These are phyloP conservation scores for Neostethus bicornis DNA, from an alignment of 2,797 vertebrate species.

Conservation along the genomic window DNA sequence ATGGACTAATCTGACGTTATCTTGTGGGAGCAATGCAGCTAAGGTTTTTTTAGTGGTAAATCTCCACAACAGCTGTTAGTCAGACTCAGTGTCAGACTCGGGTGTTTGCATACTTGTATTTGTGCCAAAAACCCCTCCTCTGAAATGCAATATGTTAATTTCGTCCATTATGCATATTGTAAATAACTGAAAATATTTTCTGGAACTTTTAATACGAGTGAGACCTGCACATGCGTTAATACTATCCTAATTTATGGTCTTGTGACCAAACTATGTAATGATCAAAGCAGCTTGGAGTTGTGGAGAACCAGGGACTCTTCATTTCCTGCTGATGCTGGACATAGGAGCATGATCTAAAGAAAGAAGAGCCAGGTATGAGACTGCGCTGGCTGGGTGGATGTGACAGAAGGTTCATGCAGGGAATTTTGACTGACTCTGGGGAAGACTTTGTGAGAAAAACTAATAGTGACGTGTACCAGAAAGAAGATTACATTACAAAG, in stretches of 20 bases:
- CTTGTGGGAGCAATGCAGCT: conserved; percentile 49
- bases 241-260: conserved; percentile 13
- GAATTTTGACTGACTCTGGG: conserved; percentile 49
- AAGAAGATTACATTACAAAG: conserved; percentile 37
- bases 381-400: conserved; percentile 40
- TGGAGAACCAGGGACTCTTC: not conserved
- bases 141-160: conserved; percentile 52
- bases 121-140: conserved; percentile 61
- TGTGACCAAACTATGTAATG: not conserved
- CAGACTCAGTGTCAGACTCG: conserved; percentile 54
- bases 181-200: conserved; percentile 41
- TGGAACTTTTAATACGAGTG: conserved; percentile 1
- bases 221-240: conserved; percentile 2
- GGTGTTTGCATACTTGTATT: conserved; percentile 59
- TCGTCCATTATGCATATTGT: conserved; percentile 27
- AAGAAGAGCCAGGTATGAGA: conserved; percentile 52
- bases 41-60: conserved; percentile 53
- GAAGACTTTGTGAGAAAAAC: conserved; percentile 41
- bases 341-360: conserved; percentile 26
- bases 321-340: conserved; percentile 5
- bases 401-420: conserved; percentile 39
- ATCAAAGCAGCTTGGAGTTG: conserved; percentile 2
- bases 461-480: conserved; percentile 35
- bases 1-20: conserved; percentile 5
- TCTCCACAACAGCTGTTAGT: conserved; percentile 72